Evolutionary conservation across 2,888 invertebrate species (phyloP).

Genomic region (Cataglyphis albicans): DNA sequence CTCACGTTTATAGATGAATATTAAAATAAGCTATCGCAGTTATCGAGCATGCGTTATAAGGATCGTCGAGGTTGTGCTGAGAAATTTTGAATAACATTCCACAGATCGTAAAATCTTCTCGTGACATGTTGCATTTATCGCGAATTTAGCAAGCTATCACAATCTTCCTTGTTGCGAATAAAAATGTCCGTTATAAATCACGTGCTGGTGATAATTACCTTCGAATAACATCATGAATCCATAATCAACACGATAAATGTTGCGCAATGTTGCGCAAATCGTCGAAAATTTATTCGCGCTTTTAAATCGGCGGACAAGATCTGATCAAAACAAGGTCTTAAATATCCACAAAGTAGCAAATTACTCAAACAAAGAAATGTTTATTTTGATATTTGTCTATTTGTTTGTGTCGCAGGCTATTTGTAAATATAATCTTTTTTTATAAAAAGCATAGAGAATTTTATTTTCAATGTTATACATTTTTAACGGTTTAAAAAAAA

Average conservation of each 20-base stretch:
- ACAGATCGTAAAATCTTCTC: not conserved
- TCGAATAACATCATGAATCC: conserved; percentile 37
- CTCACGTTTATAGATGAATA: not conserved
- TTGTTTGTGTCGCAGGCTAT: not conserved
- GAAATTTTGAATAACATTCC: not conserved
- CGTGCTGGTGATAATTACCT: conserved; percentile 21
- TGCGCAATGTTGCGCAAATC: conserved; percentile 40
- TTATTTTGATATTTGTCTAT: not conserved
- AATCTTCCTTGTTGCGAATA: conserved; percentile 37
- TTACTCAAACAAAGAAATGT: not conserved
- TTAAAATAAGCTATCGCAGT: conserved; percentile 13
- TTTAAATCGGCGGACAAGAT: conserved; percentile 31
- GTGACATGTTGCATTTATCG: conserved; percentile 2
- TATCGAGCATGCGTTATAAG: not conserved
- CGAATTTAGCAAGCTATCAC: conserved; percentile 54
- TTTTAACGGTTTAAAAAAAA: not conserved
- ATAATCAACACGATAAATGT: conserved; percentile 25
- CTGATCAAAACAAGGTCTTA: conserved; percentile 47
- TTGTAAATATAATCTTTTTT: not conserved
- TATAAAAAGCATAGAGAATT: not conserved
- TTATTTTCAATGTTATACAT: not conserved
- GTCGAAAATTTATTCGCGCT: conserved; percentile 45
- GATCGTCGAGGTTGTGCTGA: not conserved
- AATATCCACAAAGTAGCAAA: conserved; percentile 1
- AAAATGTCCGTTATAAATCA: conserved; percentile 61